Evolutionary conservation across 1,140 invertebrate species (phyloP).

Genomic region (Delia radicum): DNA sequence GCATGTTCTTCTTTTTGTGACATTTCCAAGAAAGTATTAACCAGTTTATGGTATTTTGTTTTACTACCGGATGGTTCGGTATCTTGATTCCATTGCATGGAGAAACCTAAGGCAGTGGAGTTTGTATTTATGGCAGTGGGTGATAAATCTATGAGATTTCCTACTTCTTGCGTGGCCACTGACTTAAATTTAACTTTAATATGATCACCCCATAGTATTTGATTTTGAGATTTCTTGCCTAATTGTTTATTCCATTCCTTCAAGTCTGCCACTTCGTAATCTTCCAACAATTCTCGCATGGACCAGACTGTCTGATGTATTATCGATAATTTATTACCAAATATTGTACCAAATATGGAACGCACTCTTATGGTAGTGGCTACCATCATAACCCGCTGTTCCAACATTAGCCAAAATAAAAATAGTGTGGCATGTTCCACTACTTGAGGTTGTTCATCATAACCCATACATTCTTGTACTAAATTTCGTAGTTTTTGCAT

Average conservation of each 20-base stretch:
- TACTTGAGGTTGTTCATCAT: constrained; percentile 50
- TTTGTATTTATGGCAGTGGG: constrained; percentile 9
- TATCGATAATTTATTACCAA: constrained; percentile 40
- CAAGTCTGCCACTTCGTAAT: constrained; percentile 36
- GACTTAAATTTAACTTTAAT: constrained; percentile 33
- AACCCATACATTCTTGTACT: constrained; percentile 51
- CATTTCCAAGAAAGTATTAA: constrained; percentile 43
- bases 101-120: constrained; percentile 30
- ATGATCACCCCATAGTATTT: constrained; percentile 41
- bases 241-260: constrained; percentile 36
- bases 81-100: constrained; percentile 50
- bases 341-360: constrained; percentile 44
- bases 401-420: constrained; percentile 47
- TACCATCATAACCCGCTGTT: constrained; percentile 43
- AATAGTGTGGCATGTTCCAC: constrained; percentile 48
- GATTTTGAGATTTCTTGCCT: not conserved
- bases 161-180: not conserved
- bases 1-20: constrained; percentile 60
- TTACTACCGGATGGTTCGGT: constrained; percentile 28
- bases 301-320: constrained; percentile 40
- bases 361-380: constrained; percentile 43
- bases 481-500: constrained; percentile 47
- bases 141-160: constrained; percentile 19
- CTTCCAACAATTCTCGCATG: constrained; percentile 37
- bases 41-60: constrained; percentile 51